Conservation (phyloP, 2,888 invertebrate genomes). For the Andrena camellia region DNA sequence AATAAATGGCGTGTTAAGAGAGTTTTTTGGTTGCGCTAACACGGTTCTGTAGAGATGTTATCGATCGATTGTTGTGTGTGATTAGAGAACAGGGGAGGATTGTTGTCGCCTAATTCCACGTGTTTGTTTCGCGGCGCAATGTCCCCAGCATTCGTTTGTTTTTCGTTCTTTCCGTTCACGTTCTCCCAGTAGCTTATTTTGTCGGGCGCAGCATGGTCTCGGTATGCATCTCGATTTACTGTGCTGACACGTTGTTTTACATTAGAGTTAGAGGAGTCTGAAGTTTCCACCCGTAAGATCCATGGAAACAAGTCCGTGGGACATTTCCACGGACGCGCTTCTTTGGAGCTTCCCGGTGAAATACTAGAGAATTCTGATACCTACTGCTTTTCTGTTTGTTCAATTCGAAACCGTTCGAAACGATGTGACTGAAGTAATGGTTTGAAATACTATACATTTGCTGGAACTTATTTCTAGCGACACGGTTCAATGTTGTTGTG, state of each 20-base stretch:
- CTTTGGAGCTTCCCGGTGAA: constrained; percentile 4
- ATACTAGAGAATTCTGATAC: constrained; percentile 19
- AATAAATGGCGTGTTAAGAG: neutral
- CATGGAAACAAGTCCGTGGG: constrained; percentile 14
- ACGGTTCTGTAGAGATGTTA: constrained; percentile 44
- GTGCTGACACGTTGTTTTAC: constrained; percentile 48
- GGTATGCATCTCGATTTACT: constrained; percentile 45
- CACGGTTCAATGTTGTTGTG: no score
- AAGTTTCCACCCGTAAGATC: constrained; percentile 18
- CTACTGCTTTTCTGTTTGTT: neutral
- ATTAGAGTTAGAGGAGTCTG: constrained; percentile 48
- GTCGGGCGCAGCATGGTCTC: constrained; percentile 56
- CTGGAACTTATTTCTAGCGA: no score
- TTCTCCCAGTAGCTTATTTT: constrained; percentile 39
- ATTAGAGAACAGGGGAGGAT: constrained; percentile 27
- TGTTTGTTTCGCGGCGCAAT: neutral
- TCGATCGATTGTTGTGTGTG: constrained; percentile 30
- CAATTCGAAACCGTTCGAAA: neutral
- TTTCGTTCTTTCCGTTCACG: constrained; percentile 14
- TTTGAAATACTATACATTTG: neutral
- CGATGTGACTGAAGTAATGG: neutral
- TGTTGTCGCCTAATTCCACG: constrained; percentile 1
- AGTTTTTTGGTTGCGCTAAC: constrained; percentile 21
- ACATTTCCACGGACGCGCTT: constrained; percentile 6
- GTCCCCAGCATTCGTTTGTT: neutral